A percentile compares a stretch with the other conserved stretches of the same genome.
Conservation (phyloP, 2,797 vertebrate genomes). For the Sebastes hubbsi region DNA sequence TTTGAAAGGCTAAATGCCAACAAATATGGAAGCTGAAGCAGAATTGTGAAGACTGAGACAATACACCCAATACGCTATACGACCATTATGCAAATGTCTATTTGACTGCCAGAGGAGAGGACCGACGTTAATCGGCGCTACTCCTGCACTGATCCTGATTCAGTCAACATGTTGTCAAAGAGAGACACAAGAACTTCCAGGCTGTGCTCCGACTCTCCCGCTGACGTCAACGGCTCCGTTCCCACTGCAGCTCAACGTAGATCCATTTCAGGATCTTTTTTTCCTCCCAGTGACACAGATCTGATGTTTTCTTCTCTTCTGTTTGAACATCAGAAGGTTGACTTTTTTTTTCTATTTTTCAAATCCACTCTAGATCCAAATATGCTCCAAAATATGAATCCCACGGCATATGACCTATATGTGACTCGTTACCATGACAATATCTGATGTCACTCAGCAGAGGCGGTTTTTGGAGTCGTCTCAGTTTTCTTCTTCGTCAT, state of each 20-base stretch:
- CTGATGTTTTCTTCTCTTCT: neutral
- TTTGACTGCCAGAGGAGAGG: too few species aligned
- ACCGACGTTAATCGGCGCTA: too few species aligned
- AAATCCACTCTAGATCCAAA: neutral
- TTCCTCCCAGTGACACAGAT: neutral
- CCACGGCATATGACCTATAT: constrained; percentile 21
- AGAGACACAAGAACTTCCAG: neutral
- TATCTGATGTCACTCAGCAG: constrained; percentile 9
- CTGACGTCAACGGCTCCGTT: neutral
- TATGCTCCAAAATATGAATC: constrained; percentile 14
- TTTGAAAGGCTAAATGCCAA: too few species aligned
- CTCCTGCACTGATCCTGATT: too few species aligned
- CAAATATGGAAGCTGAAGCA: too few species aligned
- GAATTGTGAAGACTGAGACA: too few species aligned
- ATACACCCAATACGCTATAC: too few species aligned
- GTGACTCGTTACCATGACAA: constrained; percentile 28
- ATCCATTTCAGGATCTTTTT: neutral
- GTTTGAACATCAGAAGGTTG: neutral
- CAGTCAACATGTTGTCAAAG: neutral
- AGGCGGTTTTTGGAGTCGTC: neutral
- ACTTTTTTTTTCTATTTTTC: neutral
- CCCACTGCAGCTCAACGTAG: neutral
- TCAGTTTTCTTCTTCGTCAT: neutral
- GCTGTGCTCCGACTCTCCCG: neutral
- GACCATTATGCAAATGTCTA: too few species aligned